Evolutionary conservation across 2,797 vertebrate genomes (phyloP).

Genomic region (Eurystomus glaucurus): DNA sequence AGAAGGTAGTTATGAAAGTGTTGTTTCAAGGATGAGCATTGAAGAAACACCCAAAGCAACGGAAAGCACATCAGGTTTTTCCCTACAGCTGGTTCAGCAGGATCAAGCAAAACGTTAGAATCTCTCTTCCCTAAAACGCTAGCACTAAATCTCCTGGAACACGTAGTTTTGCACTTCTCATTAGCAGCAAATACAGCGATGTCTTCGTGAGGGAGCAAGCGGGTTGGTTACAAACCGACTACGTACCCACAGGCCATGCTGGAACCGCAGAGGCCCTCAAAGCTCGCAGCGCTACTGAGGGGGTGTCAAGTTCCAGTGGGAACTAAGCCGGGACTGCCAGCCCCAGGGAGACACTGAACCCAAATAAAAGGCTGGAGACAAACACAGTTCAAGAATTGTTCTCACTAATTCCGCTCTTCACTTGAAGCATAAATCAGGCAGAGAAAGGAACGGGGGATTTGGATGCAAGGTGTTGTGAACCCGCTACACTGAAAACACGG

Average conservation of each 20-base stretch:
- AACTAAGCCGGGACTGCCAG: neutral
- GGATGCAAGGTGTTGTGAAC: neutral
- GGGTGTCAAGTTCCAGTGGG: neutral
- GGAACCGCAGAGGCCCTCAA: neutral
- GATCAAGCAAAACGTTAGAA: neutral
- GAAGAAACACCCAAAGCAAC: neutral
- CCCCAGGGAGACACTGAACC: neutral
- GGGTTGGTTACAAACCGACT: neutral
- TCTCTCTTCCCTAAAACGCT: neutral
- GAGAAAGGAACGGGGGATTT: neutral
- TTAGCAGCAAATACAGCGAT: neutral
- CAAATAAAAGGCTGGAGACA: neutral
- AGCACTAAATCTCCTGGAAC: accelerated
- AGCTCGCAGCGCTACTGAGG: neutral
- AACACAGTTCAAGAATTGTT: neutral
- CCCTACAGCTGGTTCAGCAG: neutral
- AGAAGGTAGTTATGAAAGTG: neutral
- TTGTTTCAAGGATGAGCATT: neutral
- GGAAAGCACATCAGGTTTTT: neutral
- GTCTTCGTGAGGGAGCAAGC: neutral
- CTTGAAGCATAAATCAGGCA: neutral
- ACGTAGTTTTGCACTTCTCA: neutral
- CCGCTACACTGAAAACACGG: neutral
- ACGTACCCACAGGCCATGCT: neutral
- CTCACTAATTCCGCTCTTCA: neutral